Evolutionary conservation across 2,797 vertebrate genomes (phyloP).

Genomic region (Gymnopithys bicolor): DNA sequence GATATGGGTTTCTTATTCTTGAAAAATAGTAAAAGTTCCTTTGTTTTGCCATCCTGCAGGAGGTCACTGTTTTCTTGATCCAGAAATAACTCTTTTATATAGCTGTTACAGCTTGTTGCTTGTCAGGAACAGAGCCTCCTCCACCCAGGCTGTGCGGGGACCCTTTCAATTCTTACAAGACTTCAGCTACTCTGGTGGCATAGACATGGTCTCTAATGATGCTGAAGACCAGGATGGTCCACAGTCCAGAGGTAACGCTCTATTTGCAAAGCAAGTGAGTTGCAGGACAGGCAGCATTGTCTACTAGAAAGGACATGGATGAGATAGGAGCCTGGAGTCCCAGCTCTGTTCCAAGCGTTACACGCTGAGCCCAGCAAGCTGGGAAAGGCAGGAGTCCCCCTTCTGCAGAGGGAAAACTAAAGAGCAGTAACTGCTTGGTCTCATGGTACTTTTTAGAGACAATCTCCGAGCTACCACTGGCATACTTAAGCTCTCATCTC

Average conservation of each 20-base stretch:
- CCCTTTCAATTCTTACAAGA: neutral
- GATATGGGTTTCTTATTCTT: neutral
- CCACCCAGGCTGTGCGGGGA: neutral
- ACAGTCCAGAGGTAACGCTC: neutral
- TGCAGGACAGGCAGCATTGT: neutral
- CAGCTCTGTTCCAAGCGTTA: neutral
- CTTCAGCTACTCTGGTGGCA: neutral
- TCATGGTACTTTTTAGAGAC: neutral
- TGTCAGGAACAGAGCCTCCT: neutral
- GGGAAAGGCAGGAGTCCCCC: neutral
- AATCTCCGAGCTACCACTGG: neutral
- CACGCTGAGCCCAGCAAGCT: accelerated
- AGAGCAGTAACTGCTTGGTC: neutral
- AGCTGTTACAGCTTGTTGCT: neutral
- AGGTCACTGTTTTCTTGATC: neutral
- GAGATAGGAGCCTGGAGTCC: neutral
- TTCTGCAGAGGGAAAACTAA: neutral
- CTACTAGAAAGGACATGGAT: neutral
- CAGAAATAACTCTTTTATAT: neutral
- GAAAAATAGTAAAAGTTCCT: neutral
- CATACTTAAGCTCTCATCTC: neutral
- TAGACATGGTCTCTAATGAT: neutral
- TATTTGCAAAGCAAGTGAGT: neutral
- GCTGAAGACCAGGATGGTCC: neutral
- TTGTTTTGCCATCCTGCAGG: neutral